Evolutionary conservation across 2,113 vertebrate species (phyloP).

Genomic region (Tragelaphus strepsiceros): DNA sequence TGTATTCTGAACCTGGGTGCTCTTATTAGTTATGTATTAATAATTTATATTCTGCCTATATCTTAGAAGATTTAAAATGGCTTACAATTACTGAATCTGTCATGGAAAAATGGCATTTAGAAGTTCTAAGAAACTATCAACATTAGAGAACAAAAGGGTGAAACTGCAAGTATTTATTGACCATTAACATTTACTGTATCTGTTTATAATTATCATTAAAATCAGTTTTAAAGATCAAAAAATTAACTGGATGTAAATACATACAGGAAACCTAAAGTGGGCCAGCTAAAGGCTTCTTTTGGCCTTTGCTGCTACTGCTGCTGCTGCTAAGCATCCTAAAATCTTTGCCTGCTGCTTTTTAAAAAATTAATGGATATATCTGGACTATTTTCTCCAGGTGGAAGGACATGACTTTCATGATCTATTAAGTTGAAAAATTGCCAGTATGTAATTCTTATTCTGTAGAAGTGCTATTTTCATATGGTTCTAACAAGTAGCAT

Average conservation of each 20-base stretch:
- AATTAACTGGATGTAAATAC: background rate
- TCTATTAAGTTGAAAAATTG: background rate
- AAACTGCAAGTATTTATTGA: background rate
- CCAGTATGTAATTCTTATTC: background rate
- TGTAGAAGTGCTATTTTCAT: background rate
- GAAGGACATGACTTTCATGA: background rate
- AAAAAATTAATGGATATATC: background rate
- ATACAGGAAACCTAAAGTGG: background rate
- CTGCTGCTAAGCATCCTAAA: background rate
- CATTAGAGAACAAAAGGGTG: conserved; percentile 16
- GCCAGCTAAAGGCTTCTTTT: background rate
- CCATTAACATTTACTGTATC: background rate
- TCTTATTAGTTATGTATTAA: background rate
- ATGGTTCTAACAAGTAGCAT: background rate
- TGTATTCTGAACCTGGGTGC: conserved; percentile 24
- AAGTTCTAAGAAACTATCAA: background rate
- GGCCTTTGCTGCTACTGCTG: background rate
- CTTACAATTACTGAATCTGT: accelerated
- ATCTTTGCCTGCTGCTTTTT: background rate
- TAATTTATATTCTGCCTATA: background rate
- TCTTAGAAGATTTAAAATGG: conserved; percentile 8
- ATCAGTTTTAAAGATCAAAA: background rate
- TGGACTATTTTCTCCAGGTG: background rate
- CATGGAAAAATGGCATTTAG: background rate
- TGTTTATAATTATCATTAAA: conserved; percentile 1